These are phyloP conservation scores for Engystomops pustulosus DNA, from an alignment of 2,113 vertebrate genomes.

Conservation along the genomic window DNA sequence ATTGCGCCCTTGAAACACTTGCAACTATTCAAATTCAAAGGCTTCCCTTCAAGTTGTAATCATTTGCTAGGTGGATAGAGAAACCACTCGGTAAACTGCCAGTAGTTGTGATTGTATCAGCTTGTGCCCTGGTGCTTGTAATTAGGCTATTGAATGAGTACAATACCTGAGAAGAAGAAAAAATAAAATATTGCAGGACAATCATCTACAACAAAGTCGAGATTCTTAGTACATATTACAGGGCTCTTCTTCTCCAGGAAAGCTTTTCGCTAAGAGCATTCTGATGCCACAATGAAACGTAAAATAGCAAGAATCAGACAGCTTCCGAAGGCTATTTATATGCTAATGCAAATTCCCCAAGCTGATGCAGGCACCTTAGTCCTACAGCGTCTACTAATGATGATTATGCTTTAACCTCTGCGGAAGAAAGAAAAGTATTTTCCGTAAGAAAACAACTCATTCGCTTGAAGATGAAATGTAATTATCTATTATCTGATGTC, in stretches of 20 bases:
- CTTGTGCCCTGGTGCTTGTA: slow-evolving; percentile 64
- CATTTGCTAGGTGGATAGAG: slow-evolving; percentile 58
- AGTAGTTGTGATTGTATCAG: slow-evolving; percentile 52
- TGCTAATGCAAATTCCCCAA: slow-evolving; percentile 74
- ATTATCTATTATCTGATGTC: slow-evolving; percentile 85
- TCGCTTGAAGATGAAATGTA: slow-evolving; percentile 80
- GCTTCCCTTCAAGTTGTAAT: slow-evolving; percentile 60
- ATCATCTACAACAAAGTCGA: slow-evolving; percentile 64
- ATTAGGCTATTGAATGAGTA: slow-evolving; percentile 66
- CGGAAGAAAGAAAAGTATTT: slow-evolving; percentile 75
- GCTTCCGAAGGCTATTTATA: slow-evolving; percentile 75
- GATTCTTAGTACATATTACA: slow-evolving; percentile 60
- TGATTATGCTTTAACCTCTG: slow-evolving; percentile 74
- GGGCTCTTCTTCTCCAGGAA: slow-evolving; percentile 65
- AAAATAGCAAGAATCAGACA: slow-evolving; percentile 73
- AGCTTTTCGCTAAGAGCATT: slow-evolving; percentile 70
- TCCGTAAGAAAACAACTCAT: slow-evolving; percentile 75
- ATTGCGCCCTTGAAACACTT: background rate
- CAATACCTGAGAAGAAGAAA: slow-evolving; percentile 52
- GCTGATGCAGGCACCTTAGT: slow-evolving; percentile 71
- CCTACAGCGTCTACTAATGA: slow-evolving; percentile 75
- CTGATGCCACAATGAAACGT: slow-evolving; percentile 73
- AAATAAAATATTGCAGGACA: slow-evolving; percentile 55
- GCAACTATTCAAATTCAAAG: slow-evolving; percentile 60
- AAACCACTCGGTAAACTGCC: slow-evolving; percentile 62